These are phyloP conservation scores for Bucorvus abyssinicus DNA, from an alignment of 2,797 vertebrate species.

Conservation along the genomic window DNA sequence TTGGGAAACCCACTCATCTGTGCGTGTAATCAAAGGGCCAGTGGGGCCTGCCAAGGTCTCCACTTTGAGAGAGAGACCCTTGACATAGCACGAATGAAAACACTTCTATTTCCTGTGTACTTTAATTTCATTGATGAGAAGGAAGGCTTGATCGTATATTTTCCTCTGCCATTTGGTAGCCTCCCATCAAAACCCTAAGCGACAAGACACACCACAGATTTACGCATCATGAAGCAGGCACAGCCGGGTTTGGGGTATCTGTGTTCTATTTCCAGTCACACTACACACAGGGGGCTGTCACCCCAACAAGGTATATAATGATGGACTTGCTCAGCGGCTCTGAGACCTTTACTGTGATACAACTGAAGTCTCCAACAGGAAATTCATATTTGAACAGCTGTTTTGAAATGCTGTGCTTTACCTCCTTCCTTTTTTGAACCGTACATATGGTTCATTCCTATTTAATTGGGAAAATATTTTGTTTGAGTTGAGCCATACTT, in stretches of 20 bases:
- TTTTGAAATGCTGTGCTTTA: constrained; percentile 55
- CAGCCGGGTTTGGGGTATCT: constrained; percentile 70
- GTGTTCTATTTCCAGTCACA: constrained; percentile 78
- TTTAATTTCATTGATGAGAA: constrained; percentile 63
- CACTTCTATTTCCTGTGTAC: constrained; percentile 32
- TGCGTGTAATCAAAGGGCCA: neutral
- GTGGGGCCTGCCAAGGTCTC: neutral
- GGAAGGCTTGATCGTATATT: constrained; percentile 57
- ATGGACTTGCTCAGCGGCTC: constrained; percentile 76
- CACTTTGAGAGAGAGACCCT: neutral
- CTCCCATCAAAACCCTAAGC: constrained; percentile 74
- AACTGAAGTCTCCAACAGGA: constrained; percentile 73
- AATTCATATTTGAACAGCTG: constrained; percentile 76
- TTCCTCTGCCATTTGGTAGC: constrained; percentile 71
- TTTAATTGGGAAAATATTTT: constrained; percentile 7
- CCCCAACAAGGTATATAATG: constrained; percentile 80
- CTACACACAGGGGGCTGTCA: constrained; percentile 76
- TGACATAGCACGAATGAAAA: constrained; percentile 28
- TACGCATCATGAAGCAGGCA: constrained; percentile 72
- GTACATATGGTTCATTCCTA: neutral
- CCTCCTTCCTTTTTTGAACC: constrained; percentile 43
- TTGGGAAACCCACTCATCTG: neutral
- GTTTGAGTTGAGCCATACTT: neutral
- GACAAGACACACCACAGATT: constrained; percentile 63
- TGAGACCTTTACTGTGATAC: constrained; percentile 70